phyloP scores from a whole-genome alignment of 1,140 invertebrate genomes.

The Drosophila nasuta region DNA sequence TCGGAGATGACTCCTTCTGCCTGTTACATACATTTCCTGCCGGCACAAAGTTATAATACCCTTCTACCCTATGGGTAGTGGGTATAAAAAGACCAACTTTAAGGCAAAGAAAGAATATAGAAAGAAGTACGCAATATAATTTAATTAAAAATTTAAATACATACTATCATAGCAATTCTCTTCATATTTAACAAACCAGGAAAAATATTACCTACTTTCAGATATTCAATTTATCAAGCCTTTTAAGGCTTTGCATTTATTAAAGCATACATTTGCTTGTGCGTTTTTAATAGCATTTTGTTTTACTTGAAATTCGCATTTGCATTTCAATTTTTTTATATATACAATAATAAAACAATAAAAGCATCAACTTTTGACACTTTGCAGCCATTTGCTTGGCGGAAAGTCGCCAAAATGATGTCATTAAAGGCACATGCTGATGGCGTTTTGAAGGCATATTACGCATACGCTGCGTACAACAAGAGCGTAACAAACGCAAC shows the following conservation, averaged over 20 bases:
- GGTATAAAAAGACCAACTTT: no score
- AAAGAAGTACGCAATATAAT: no score
- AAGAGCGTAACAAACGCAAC: slow-evolving; percentile 50
- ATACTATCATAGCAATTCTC: no score
- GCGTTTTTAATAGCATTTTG: background rate
- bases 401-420: slow-evolving; percentile 65
- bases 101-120: no score
- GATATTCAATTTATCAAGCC: background rate
- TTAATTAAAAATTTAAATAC: no score
- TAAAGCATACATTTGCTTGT: background rate
- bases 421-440: slow-evolving; percentile 82
- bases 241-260: background rate
- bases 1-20: no score
- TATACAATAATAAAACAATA: slow-evolving; percentile 78
- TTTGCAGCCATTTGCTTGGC: slow-evolving; percentile 66
- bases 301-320: slow-evolving; percentile 41
- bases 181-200: no score
- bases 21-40: no score
- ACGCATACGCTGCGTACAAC: slow-evolving; percentile 72
- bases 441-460: slow-evolving; percentile 77
- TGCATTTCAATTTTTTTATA: slow-evolving; percentile 68
- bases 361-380: slow-evolving; percentile 79
- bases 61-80: no score
- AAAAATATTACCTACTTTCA: no score
- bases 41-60: no score